Evolutionary conservation across 1,140 invertebrate genomes (phyloP), one percentile per base, ranked within the genome.

Genomic region (Spodoptera litura): DNA sequence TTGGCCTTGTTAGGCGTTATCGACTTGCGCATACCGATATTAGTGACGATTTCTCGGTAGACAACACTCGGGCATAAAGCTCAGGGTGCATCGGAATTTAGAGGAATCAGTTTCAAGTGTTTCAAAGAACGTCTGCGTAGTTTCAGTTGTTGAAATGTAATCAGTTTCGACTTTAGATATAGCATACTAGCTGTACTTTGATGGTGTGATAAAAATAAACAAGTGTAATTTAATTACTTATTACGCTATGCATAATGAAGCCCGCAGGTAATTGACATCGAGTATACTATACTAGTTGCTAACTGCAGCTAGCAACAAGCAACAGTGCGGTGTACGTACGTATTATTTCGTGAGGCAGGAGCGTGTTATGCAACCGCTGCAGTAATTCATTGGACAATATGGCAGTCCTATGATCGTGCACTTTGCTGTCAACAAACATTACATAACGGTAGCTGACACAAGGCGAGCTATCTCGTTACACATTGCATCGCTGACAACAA

Each of bases 1-100:
- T 44, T 66, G 73, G 35, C 78, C 83, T 81, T 82, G 83, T 53
- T 82, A 68, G 59, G 61, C 77, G 74, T 78, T 83, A 84, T 84
- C 82, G 79, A 59, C 76, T 76, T 52, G 75, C 79, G 81, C 84
- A 84, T 81, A 78, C 78, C 79, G 58, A 81, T 64, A 72, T 51
- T 81, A 53, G 61, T 73, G 61, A 53, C 55, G 12, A 44, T 62
- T 79, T 56, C 78, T 78, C 73, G 80, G 51, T 64, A 68, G 44
- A 64, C 15, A 31, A 38, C 71, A 73, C 53, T 49, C 25, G 31
- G 38, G 4, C 56, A 73, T 73, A 59, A 73, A 73, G 68, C 52
- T 58, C 55, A 12, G 55, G 64, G 55, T 61, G 71, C 71, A 73
- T 73, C 15, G 71, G 71, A 73, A 73, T 73, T 73, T 59, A 68